Base-by-base conservation (phyloP, 2,888 invertebrate species). In the Ormyrus rosae region DNA sequence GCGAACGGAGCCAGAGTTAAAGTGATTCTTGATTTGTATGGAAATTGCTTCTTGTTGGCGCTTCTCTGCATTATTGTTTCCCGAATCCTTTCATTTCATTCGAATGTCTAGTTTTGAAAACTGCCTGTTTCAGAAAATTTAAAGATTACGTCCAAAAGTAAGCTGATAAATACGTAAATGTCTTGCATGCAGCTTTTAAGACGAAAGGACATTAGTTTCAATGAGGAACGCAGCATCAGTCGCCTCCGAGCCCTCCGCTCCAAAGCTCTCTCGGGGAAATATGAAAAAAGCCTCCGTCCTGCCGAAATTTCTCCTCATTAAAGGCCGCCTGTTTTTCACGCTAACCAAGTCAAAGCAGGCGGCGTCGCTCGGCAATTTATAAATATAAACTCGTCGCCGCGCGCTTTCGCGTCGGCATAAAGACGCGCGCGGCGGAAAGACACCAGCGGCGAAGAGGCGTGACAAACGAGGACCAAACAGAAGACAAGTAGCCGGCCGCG, bases 381-480 rank as follows among this genome's bases (percentile, higher is more conserved):
- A 82, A 82, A 82, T 73, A 79, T 82, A 82, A 82, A 76, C 74
- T 67, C 61, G 60, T 51, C 56, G n/a, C 45, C 53, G 61, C 53
- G 61, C 10, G 58, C 48, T 51, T 64, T 53, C 61, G 48, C 68
- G 50, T 4, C 50, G 51, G 46, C 9, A n/a, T 2, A 10, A 56
- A 53, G 8, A 7, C 63, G 19, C 19, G 6, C 56, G 61, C 6
- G 46, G n/a, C 8, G n/a, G 13, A 13, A 13, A 13, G 13, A 13
- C 13, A 13, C 13, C 13, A 58, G 11, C 45, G 60, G 8, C 7
- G 2, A 3, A 9, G 67, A 46, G 13, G 61, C 73, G 7, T 71
- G 80, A 80, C 55, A 80, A 80, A 75, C 60, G 74, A 63, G 79
- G 69, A 19, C 56, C 61, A 73, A 79, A 64, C 73, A 79, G 64